phyloP scores from a whole-genome alignment of 2,888 invertebrate genomes.

The Tupiocoris notatus region DNA sequence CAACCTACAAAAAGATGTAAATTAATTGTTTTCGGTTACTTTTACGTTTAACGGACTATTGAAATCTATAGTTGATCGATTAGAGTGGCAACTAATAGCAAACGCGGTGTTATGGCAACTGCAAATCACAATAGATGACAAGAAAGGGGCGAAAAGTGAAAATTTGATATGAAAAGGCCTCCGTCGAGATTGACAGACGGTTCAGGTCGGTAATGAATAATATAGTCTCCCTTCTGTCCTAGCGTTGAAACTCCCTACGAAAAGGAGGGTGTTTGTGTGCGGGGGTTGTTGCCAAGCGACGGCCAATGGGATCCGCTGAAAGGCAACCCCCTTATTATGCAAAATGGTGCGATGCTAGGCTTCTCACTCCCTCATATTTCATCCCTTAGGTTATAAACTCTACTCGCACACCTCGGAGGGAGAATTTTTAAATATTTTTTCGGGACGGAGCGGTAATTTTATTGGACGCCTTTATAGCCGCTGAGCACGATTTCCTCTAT shows the following conservation, averaged over 20 bases:
- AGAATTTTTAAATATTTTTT: neutral
- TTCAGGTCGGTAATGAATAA: neutral
- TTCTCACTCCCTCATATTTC: neutral
- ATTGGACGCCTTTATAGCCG: neutral
- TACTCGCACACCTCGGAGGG: neutral
- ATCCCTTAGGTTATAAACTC: neutral
- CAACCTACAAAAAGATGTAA: too few relatives aligned
- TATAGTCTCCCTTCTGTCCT: neutral
- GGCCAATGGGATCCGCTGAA: conserved; percentile 36
- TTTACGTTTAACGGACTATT: too few relatives aligned
- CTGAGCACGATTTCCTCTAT: neutral
- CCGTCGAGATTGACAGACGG: too few relatives aligned
- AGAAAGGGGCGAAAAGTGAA: too few relatives aligned
- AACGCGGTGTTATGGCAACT: too few relatives aligned
- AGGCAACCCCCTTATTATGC: conserved; percentile 41
- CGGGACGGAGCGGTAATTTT: neutral
- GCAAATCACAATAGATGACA: too few relatives aligned
- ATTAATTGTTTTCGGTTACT: too few relatives aligned
- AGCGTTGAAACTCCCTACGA: neutral
- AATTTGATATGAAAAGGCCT: too few relatives aligned
- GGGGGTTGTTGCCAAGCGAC: conserved; percentile 42
- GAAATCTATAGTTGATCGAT: too few relatives aligned
- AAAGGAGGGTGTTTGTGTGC: conserved; percentile 38
- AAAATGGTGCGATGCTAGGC: conserved; percentile 41
- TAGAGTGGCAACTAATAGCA: too few relatives aligned